These are phyloP conservation scores for Zosterops lateralis DNA, from an alignment of 2,113 vertebrate genomes.

Conservation along the genomic window DNA sequence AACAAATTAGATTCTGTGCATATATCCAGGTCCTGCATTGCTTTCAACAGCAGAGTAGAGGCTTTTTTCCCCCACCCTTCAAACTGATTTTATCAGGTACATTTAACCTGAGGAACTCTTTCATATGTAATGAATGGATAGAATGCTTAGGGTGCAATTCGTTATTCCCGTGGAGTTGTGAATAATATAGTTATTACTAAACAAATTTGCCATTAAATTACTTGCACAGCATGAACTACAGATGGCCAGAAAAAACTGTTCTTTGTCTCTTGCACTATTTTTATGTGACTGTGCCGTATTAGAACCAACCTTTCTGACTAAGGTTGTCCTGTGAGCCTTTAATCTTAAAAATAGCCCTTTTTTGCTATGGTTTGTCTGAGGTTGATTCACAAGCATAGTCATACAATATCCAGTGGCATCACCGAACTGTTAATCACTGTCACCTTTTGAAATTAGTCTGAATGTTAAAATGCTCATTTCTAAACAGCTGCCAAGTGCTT, in stretches of 20 bases:
- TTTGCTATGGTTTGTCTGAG: background rate
- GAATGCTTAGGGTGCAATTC: background rate
- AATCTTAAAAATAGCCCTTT: slow-evolving; percentile 14
- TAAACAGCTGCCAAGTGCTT: background rate
- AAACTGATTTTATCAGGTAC: background rate
- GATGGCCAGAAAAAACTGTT: background rate
- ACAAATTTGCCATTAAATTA: background rate
- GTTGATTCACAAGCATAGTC: slow-evolving; percentile 11
- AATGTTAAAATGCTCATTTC: slow-evolving; percentile 7
- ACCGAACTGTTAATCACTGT: slow-evolving; percentile 19
- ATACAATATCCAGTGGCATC: background rate
- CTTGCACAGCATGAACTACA: background rate
- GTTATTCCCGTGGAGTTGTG: background rate
- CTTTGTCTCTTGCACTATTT: background rate
- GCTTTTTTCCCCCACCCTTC: background rate
- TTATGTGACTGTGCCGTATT: background rate
- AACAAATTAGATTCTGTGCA: background rate
- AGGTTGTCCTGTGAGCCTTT: slow-evolving; percentile 13
- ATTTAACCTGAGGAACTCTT: background rate
- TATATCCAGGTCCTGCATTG: background rate
- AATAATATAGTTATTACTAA: background rate
- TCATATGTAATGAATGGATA: background rate
- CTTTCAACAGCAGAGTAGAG: background rate
- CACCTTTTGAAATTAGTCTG: slow-evolving; percentile 6
- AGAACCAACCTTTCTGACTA: background rate